Conservation (phyloP, 37 sponge, comb jelly and placozoan species). For the Aplysina aerophoba region DNA sequence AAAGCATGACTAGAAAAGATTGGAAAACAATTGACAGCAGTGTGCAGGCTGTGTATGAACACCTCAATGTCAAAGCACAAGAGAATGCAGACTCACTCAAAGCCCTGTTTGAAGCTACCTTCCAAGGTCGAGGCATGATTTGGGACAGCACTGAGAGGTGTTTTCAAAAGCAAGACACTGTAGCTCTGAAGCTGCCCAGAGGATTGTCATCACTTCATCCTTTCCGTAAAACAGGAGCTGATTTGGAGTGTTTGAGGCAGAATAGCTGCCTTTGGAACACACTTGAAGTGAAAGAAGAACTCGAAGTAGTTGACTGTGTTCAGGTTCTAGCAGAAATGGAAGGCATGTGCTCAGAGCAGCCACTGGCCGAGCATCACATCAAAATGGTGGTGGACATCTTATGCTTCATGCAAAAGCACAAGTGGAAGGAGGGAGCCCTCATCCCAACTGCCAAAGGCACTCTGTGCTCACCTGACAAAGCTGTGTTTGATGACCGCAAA, state of each 20-base stretch:
- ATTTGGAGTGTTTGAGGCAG: neutral
- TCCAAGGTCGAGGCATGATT: neutral
- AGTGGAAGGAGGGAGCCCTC: neutral
- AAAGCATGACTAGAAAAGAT: neutral
- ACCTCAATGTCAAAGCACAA: neutral
- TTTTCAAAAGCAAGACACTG: neutral
- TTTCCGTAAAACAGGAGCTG: neutral
- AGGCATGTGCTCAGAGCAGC: neutral
- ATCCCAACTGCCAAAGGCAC: neutral
- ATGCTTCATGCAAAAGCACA: neutral
- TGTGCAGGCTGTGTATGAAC: neutral
- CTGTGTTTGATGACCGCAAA: slow-evolving; percentile 16
- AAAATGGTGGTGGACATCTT: slow-evolving; percentile 1
- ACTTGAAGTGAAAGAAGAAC: slow-evolving; percentile 38
- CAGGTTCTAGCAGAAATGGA: slow-evolving; percentile 53
- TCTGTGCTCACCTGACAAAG: neutral
- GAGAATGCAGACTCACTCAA: no score
- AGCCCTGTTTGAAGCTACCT: no score
- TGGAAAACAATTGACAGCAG: neutral
- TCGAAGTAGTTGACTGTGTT: slow-evolving; percentile 42
- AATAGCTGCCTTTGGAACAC: slow-evolving; percentile 13
- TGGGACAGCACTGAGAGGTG: neutral
- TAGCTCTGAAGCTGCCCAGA: neutral
- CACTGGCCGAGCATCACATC: neutral
- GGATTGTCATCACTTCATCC: neutral